Evolutionary conservation across 2,888 invertebrate genomes (phyloP).

Genomic region (Pristionchus mayeri): DNA sequence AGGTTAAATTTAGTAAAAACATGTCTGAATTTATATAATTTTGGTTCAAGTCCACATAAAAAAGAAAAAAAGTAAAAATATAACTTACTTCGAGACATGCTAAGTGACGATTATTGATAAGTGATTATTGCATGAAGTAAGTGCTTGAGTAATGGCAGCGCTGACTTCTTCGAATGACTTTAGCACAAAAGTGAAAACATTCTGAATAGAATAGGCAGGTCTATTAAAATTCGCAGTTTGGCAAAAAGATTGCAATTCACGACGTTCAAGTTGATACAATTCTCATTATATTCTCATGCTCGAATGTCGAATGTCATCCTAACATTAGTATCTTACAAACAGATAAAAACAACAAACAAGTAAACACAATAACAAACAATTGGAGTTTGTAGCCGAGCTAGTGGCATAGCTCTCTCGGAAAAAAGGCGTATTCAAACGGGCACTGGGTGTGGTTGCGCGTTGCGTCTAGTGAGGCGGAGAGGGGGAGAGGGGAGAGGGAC

Average conservation of each 20-base stretch:
- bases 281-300: too few species aligned
- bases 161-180: constrained; percentile 7
- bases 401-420: constrained; percentile 2
- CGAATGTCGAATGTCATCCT: too few species aligned
- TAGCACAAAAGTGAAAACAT: not conserved
- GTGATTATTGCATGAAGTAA: constrained; percentile 21
- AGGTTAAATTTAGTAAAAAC: not conserved
- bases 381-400: constrained; percentile 32
- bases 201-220: not conserved
- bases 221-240: too few species aligned
- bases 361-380: not conserved
- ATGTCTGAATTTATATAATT: not conserved
- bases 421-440: constrained; percentile 40
- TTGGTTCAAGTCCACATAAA: not conserved
- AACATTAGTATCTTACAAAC: too few species aligned
- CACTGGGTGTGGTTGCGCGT: not conserved
- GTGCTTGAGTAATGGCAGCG: constrained; percentile 24
- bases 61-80: not conserved
- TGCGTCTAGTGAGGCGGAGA: not conserved
- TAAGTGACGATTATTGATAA: constrained; percentile 17
- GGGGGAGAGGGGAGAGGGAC: not conserved
- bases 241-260: too few species aligned
- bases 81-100: constrained; percentile 1
- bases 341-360: not conserved
- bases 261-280: too few species aligned